Base-by-base conservation (phyloP, 37 sponge, comb jelly and placozoan genomes). In the Halisarca cf. caerulea region DNA sequence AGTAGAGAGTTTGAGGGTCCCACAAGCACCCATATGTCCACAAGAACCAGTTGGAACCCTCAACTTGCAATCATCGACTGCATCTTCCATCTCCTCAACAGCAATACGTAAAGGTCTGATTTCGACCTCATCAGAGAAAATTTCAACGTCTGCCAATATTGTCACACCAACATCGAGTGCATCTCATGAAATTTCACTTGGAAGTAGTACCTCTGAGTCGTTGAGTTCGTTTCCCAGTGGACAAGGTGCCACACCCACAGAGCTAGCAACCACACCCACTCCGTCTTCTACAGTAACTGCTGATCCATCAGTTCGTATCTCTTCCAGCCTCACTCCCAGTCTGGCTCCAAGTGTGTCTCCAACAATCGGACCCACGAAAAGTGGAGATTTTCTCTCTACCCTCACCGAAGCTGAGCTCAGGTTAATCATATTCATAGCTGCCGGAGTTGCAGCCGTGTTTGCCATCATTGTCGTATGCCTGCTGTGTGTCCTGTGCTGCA, bases 361-460 rank as follows among this genome's bases (percentile, higher is more conserved):
- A n/a, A n/a, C n/a, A n/a, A n/a, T n/a, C n/a, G n/a, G n/a, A n/a
- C n/a, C n/a, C n/a, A 47, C 6, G 6, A 6, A 47, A 47, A 47
- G 11, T 47, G 51, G 51, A 47, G 51, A 47, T 47, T 47, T 11
- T 6, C 51, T 11, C 11, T 47, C 51, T 6, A 37, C 14, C 44
- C 15, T 44, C 38, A 43, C 24, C 36, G 77, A 44, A 74, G 45
- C 2, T 8, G 5, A 43, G 45, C 42, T 74, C 24, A 74, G 1
- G 43, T 18, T 43, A 1, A 74, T 74, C 77, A 74, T 74, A 37
- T 74, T 36, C 7, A 21, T 74, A 9, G 77, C 77, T 3, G 17
- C 77, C 15, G 77, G 77, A 11, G 77, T 41, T 42, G 77, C 77
- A 2, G 77, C n/a, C 2, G 36, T 74, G 44, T 74, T 74, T 74